phyloP scores from a whole-genome alignment of 2,113 vertebrate genomes.

The Pygoscelis antarcticus region DNA sequence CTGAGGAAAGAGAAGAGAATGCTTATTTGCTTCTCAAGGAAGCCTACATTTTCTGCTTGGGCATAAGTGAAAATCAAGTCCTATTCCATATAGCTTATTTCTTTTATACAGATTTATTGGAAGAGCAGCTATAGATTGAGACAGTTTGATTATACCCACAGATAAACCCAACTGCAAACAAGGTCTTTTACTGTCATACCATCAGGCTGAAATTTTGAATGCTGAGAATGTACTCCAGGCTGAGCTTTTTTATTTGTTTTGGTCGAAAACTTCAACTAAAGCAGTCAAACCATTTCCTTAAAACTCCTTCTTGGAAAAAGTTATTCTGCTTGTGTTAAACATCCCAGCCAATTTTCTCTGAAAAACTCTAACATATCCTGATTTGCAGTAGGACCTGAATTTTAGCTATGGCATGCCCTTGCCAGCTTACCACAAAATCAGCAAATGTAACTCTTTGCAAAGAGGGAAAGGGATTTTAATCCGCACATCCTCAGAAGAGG shows the following conservation, averaged over 20 bases:
- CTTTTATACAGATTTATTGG: not conserved
- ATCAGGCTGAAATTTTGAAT: not conserved
- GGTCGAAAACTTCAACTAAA: slow-evolving; percentile 26
- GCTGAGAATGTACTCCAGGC: not conserved
- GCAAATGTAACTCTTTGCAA: not conserved
- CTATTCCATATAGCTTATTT: not conserved
- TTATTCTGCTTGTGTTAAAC: not conserved
- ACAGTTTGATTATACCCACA: slow-evolving; percentile 11
- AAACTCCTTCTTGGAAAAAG: not conserved
- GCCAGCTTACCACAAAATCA: not conserved
- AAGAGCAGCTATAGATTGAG: not conserved
- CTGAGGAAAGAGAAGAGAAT: not conserved
- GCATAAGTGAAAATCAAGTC: not conserved
- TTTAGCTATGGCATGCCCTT: not conserved
- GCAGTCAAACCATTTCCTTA: slow-evolving; percentile 9
- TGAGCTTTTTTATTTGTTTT: slow-evolving; percentile 19
- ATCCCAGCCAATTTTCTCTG: not conserved
- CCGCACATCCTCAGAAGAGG: not conserved
- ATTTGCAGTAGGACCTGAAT: not conserved
- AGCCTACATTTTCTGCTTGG: not conserved
- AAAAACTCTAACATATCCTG: not conserved
- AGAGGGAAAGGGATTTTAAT: not conserved
- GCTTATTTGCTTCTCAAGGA: not conserved
- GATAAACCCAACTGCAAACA: slow-evolving; percentile 5
- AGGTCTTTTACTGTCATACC: not conserved